phyloP scores from a whole-genome alignment of 1,140 invertebrate genomes.

The Oryctes rhinoceros region DNA sequence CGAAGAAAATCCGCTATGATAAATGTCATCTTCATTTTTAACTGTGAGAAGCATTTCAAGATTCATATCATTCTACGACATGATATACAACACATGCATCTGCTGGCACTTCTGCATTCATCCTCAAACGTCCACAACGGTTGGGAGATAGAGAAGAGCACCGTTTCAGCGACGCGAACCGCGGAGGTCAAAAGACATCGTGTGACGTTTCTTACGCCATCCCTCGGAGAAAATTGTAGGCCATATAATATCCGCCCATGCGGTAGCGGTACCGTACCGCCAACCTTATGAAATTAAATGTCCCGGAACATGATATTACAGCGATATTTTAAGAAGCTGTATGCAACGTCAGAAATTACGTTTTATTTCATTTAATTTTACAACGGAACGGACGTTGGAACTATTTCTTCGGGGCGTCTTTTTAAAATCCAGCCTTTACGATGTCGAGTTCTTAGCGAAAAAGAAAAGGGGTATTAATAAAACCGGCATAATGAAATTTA shows the following conservation, averaged over 20 bases:
- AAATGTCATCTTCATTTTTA: not conserved
- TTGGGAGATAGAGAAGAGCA: not conserved
- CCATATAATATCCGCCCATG: slow-evolving; percentile 17
- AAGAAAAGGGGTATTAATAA: slow-evolving; percentile 10
- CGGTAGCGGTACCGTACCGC: not conserved
- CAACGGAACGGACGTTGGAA: not conserved
- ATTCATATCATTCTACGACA: not conserved
- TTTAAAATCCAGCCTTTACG: slow-evolving; percentile 1
- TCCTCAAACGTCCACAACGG: not conserved
- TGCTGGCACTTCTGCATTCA: slow-evolving; percentile 6
- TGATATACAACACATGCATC: slow-evolving; percentile 10
- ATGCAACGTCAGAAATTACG: slow-evolving; percentile 21
- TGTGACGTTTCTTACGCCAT: not conserved
- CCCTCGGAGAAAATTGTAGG: not conserved
- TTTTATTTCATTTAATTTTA: slow-evolving; percentile 12
- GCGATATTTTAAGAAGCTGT: slow-evolving; percentile 10
- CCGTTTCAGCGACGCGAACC: not conserved
- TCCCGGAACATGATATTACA: slow-evolving; percentile 4
- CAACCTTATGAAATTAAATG: slow-evolving; percentile 22
- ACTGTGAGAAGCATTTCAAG: not conserved
- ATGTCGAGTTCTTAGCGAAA: not conserved
- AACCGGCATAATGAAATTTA: slow-evolving; percentile 9
- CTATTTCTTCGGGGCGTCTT: slow-evolving; percentile 7
- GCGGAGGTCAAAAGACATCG: not conserved
- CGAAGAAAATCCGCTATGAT: not conserved